Evolutionary conservation across 2,797 vertebrate species (phyloP).

Genomic region (Amniataba percoides): DNA sequence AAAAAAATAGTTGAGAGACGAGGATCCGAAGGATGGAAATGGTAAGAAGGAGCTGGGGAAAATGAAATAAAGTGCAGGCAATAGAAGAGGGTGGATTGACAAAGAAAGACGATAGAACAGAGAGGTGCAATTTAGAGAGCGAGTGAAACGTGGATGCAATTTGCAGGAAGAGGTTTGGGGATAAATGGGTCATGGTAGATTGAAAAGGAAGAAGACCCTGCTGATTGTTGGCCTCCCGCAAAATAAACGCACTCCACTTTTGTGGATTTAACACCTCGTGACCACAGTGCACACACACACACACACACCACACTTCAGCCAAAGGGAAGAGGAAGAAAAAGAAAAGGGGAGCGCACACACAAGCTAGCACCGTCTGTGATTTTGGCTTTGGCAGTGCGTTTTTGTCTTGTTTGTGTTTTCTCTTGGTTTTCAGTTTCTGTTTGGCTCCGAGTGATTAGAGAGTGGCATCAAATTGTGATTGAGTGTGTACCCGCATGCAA

Average conservation of each 20-base stretch:
- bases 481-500: constrained; percentile 26
- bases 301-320: constrained; percentile 16
- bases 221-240: constrained; percentile 48
- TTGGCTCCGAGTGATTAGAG: constrained; percentile 56
- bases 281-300: constrained; percentile 21
- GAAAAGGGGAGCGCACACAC: constrained; percentile 1
- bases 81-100: constrained; percentile 25
- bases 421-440: constrained; percentile 62
- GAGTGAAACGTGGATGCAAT: constrained; percentile 44
- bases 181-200: constrained; percentile 45
- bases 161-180: constrained; percentile 44
- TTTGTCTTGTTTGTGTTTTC: constrained; percentile 64
- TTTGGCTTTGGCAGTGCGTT: constrained; percentile 42
- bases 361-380: constrained; percentile 20
- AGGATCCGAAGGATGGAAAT: background rate
- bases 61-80: constrained; percentile 22
- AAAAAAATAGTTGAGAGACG: background rate
- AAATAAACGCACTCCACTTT: constrained; percentile 41
- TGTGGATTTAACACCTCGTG: constrained; percentile 61
- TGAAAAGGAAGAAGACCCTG: constrained; percentile 42
- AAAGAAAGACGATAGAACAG: constrained; percentile 21
- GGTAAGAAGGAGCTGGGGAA: constrained; percentile 6
- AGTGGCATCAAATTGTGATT: constrained; percentile 44
- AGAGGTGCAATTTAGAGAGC: constrained; percentile 36
- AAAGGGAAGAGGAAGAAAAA: background rate